Conservation (phyloP, 2,888 invertebrate genomes). For the Idaea dimidiata region DNA sequence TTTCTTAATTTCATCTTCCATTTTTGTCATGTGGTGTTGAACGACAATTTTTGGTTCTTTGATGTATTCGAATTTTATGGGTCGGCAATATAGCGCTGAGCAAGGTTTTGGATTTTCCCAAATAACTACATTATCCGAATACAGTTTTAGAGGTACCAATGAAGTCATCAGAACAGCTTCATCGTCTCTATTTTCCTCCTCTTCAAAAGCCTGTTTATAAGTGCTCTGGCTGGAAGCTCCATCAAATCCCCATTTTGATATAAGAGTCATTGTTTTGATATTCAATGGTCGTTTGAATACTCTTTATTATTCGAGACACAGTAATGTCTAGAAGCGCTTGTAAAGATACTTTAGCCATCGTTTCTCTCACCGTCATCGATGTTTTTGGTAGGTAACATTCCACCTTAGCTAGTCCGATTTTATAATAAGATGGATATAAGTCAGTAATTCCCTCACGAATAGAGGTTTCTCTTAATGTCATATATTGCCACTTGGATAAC, state of each 20-base stretch:
- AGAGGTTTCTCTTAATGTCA: conserved; percentile 83
- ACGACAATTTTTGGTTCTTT: not conserved
- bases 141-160: not conserved
- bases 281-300: too few relatives aligned
- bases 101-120: not conserved
- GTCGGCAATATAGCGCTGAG: too few relatives aligned
- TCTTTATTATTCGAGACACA: not conserved
- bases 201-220: conserved; percentile 2
- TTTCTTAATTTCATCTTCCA: not conserved
- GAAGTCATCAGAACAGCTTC: not conserved
- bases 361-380: not conserved
- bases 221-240: conserved; percentile 8
- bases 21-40: not conserved
- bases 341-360: not conserved
- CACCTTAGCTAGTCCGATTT: conserved; percentile 43
- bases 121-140: not conserved
- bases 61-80: not conserved
- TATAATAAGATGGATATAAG: conserved; percentile 75
- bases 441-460: not conserved
- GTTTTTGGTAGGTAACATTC: not conserved
- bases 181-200: not conserved
- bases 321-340: not conserved
- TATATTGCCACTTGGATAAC: not conserved
- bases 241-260: conserved; percentile 11
- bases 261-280: not conserved